phyloP scores from a whole-genome alignment of 2,888 invertebrate genomes.

The Idaea biselata region DNA sequence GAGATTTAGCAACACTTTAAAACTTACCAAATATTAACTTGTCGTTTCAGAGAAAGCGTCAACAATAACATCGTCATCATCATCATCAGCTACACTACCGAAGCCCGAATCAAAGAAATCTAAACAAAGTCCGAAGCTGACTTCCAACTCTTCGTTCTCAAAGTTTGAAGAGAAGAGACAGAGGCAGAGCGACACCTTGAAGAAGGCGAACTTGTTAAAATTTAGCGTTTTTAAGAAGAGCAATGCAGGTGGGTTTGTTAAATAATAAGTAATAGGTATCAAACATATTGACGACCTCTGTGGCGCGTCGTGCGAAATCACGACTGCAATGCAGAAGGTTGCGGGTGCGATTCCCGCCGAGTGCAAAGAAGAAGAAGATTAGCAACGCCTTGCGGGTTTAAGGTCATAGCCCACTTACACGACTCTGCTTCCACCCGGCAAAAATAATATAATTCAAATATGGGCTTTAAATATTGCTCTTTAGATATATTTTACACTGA shows the following conservation, averaged over 20 bases:
- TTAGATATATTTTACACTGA: too few species aligned
- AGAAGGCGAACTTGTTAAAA: conserved; percentile 88
- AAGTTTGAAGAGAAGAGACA: conserved; percentile 93
- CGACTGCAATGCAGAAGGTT: too few species aligned
- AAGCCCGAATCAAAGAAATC: conserved; percentile 62
- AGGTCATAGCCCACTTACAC: too few species aligned
- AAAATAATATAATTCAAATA: too few species aligned
- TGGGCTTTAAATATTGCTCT: too few species aligned
- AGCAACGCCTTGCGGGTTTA: too few species aligned
- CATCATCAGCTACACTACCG: conserved; percentile 62
- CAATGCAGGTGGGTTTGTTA: conserved; percentile 75
- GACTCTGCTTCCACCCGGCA: too few species aligned
- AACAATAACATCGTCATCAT: conserved; percentile 55
- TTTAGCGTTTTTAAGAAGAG: conserved; percentile 89
- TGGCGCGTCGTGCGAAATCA: too few species aligned
- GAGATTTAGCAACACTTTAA: background rate
- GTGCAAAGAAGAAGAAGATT: too few species aligned
- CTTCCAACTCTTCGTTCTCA: conserved; percentile 82
- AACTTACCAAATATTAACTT: background rate
- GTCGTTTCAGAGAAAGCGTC: conserved; percentile 58
- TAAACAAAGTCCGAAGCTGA: conserved; percentile 67
- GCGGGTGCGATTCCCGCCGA: too few species aligned
- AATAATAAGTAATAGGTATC: background rate
- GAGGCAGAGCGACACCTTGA: conserved; percentile 85
- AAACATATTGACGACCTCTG: too few species aligned